Conservation (phyloP, 2,113 vertebrate genomes). For the Fukomys damarensis region DNA sequence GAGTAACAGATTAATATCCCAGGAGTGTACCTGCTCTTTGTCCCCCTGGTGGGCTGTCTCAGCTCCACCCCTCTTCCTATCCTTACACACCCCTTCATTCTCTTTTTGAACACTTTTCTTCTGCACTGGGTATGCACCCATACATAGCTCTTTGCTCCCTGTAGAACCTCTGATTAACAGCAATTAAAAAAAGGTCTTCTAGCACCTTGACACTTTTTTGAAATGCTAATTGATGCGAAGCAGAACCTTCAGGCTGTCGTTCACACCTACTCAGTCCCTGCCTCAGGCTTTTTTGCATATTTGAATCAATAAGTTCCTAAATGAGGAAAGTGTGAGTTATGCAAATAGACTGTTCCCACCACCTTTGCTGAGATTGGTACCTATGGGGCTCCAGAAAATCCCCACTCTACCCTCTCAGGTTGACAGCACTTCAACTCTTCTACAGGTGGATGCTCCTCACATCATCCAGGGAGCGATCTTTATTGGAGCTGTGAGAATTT, state of each 20-base stretch:
- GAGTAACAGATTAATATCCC: neutral
- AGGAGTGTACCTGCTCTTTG: neutral
- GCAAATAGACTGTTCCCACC: slow-evolving; percentile 62
- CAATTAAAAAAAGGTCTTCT: slow-evolving; percentile 79
- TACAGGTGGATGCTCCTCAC: slow-evolving; percentile 8
- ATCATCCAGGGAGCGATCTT: neutral
- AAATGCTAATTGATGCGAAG: slow-evolving; percentile 81
- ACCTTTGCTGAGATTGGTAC: slow-evolving; percentile 9
- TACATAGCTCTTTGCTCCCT: slow-evolving; percentile 49
- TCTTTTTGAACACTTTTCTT: slow-evolving; percentile 7
- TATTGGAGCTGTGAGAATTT: slow-evolving; percentile 41
- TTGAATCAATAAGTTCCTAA: slow-evolving; percentile 77
- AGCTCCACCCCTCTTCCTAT: too few species aligned
- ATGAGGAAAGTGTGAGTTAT: slow-evolving; percentile 56
- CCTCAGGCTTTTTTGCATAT: slow-evolving; percentile 79
- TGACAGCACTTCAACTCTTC: slow-evolving; percentile 14
- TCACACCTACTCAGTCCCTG: slow-evolving; percentile 80
- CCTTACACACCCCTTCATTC: neutral
- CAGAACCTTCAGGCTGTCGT: slow-evolving; percentile 68
- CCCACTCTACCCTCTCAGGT: neutral
- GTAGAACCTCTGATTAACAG: slow-evolving; percentile 68
- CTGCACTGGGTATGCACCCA: neutral
- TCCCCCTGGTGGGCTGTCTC: neutral
- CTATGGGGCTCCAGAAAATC: neutral
- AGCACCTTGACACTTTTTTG: slow-evolving; percentile 79